Evolutionary conservation across 2,888 invertebrate genomes (phyloP).

Genomic region (Leptinotarsa tumamoca): DNA sequence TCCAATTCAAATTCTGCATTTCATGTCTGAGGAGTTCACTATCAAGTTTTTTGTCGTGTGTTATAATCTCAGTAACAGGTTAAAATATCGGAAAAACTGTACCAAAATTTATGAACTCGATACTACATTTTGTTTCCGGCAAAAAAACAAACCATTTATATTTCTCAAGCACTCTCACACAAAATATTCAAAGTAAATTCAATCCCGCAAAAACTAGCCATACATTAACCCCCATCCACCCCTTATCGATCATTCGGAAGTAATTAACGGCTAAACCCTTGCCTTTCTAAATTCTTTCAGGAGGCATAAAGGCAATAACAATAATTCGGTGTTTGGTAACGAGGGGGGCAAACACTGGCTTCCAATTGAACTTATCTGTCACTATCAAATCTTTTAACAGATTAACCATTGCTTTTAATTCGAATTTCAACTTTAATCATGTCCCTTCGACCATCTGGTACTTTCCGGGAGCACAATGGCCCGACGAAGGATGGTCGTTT

Average conservation of each 20-base stretch:
- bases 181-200: background rate
- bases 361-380: conserved; percentile 63
- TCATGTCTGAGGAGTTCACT: background rate
- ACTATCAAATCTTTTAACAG: conserved; percentile 62
- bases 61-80: no score
- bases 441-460: conserved; percentile 65
- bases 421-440: conserved; percentile 66
- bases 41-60: background rate
- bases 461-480: conserved; percentile 56
- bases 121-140: no score
- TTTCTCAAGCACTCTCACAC: no score
- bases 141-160: no score
- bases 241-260: conserved; percentile 38
- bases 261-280: conserved; percentile 22
- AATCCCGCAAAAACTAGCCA: conserved; percentile 12
- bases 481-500: conserved; percentile 53
- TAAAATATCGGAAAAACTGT: no score
- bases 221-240: conserved; percentile 26
- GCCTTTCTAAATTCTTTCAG: conserved; percentile 1
- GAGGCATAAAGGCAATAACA: conserved; percentile 40
- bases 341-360: conserved; percentile 53
- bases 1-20: background rate
- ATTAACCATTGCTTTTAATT: conserved; percentile 63
- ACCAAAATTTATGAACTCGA: no score
- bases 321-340: conserved; percentile 42